phyloP scores from a whole-genome alignment of 30 jellyfish, hydroid and myxozoan genomes.

The Cassiopea andromeda region DNA sequence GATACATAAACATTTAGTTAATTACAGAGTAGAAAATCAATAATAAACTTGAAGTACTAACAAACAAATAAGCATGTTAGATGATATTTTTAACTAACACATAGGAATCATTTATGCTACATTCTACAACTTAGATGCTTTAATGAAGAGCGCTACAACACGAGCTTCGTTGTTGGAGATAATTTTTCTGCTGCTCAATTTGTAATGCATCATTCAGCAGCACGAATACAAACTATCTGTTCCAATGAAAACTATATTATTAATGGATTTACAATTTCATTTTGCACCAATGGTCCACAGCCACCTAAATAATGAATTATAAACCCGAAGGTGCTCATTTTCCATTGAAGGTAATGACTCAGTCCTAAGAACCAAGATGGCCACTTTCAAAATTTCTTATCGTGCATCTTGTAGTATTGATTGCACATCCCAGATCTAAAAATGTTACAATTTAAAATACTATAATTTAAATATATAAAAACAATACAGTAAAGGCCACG shows the following conservation, averaged over 20 bases:
- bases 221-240: background rate
- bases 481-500: background rate
- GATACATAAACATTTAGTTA: too few relatives aligned
- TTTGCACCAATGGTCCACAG: background rate
- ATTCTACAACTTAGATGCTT: background rate
- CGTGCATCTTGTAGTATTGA: conserved; percentile 56
- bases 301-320: background rate
- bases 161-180: too few relatives aligned
- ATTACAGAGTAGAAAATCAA: too few relatives aligned
- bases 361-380: background rate
- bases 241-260: background rate
- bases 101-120: background rate
- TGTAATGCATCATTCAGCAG: too few relatives aligned
- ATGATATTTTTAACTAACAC: background rate
- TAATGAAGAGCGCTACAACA: too few relatives aligned
- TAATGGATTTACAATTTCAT: background rate
- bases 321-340: background rate
- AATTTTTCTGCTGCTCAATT: too few relatives aligned
- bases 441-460: background rate
- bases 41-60: background rate
- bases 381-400: background rate
- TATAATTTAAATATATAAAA: background rate
- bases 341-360: background rate
- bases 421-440: conserved; percentile 69
- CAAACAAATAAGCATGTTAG: background rate